Evolutionary conservation across 2,888 invertebrate species (phyloP).

Genomic region (Calephelis perditalis): DNA sequence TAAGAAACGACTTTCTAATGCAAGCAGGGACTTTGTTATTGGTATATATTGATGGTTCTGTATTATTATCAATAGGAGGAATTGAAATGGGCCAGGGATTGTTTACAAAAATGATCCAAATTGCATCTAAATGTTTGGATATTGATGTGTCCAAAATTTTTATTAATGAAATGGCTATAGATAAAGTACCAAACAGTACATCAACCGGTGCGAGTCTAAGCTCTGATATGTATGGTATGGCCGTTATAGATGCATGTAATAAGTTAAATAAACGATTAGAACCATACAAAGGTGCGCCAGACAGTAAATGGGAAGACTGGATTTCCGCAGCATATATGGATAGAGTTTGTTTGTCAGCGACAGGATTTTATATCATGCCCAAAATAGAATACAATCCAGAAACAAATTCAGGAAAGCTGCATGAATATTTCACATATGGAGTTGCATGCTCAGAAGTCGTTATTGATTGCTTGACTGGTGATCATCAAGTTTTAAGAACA

Average conservation of each 20-base stretch:
- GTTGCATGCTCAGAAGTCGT: constrained; percentile 60
- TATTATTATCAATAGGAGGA: constrained; percentile 88
- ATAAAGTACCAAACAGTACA: constrained; percentile 89
- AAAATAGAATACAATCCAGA: constrained; percentile 80
- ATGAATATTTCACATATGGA: constrained; percentile 89
- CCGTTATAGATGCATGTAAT: constrained; percentile 30
- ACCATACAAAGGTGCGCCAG: constrained; percentile 82
- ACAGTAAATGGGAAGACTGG: constrained; percentile 59
- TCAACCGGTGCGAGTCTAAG: constrained; percentile 88
- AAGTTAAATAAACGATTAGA: constrained; percentile 81
- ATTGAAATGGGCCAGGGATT: constrained; percentile 95
- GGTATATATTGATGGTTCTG: constrained; percentile 88
- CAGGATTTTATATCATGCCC: constrained; percentile 64
- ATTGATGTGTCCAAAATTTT: constrained; percentile 81
- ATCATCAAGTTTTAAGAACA: too few species aligned
- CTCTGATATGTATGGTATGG: constrained; percentile 70
- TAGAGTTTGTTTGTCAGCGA: too few species aligned
- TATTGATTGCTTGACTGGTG: too few species aligned
- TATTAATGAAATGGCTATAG: constrained; percentile 86
- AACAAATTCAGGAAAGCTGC: constrained; percentile 82
- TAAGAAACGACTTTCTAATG: constrained; percentile 81
- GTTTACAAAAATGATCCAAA: constrained; percentile 71
- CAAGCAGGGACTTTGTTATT: constrained; percentile 89
- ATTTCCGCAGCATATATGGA: too few species aligned
- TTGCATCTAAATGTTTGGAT: constrained; percentile 82